phyloP scores from a whole-genome alignment of 2,797 vertebrate species.

The Peromyscus nudipes region DNA sequence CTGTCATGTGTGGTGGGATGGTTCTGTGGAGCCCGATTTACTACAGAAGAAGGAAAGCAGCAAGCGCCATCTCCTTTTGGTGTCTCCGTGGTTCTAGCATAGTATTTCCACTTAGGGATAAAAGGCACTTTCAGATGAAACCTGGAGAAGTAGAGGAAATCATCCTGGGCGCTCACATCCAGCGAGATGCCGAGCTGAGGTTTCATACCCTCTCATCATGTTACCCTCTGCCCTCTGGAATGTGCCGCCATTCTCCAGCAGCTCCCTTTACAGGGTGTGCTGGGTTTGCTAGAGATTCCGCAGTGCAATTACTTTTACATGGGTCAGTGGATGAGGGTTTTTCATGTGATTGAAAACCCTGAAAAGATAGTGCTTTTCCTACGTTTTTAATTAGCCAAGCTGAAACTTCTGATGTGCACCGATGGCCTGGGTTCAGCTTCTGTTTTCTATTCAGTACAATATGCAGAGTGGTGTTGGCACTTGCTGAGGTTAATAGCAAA shows the following conservation, averaged over 20 bases:
- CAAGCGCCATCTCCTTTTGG: background rate
- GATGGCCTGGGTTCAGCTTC: background rate
- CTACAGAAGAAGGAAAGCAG: background rate
- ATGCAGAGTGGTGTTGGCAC: slow-evolving; percentile 19
- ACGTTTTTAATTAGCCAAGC: slow-evolving; percentile 62
- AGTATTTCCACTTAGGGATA: background rate
- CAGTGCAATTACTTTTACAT: background rate
- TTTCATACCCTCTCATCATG: background rate
- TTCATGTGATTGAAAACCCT: slow-evolving; percentile 59
- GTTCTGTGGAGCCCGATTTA: background rate
- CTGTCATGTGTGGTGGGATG: background rate
- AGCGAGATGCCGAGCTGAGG: background rate
- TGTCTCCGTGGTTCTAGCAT: background rate
- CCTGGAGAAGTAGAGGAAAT: background rate
- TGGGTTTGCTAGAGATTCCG: slow-evolving; percentile 40
- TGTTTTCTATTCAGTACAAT: slow-evolving; percentile 31
- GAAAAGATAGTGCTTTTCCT: slow-evolving; percentile 44
- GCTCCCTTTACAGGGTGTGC: background rate
- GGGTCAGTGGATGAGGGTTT: slow-evolving; percentile 40
- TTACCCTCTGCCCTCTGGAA: background rate
- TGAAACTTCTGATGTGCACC: slow-evolving; percentile 24
- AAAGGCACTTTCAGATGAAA: slow-evolving; percentile 10
- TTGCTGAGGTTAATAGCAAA: slow-evolving; percentile 59
- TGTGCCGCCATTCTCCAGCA: background rate
- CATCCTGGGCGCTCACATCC: background rate